Percentiles rank a stretch among this genome's conserved stretches.
Conservation (phyloP, 2,797 vertebrate genomes). For the Pteronotus mesoamericanus region DNA sequence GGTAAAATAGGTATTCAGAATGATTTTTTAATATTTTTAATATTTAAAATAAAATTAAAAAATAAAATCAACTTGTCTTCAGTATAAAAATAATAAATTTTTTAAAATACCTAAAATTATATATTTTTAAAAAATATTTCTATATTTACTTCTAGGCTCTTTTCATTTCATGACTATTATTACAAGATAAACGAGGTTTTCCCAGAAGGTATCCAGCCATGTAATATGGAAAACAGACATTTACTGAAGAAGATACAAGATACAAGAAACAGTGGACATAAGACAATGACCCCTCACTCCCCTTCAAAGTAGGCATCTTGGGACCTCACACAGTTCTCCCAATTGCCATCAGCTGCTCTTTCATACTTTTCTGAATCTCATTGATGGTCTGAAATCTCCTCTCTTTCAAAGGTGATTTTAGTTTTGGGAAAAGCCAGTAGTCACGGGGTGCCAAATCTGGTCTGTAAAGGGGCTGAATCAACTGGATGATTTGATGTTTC, state of each 20-base stretch:
- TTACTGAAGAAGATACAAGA: not conserved
- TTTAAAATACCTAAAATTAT: not conserved
- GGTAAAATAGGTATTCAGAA: not conserved
- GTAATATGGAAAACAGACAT: not conserved
- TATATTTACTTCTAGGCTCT: not conserved
- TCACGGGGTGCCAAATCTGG: not conserved
- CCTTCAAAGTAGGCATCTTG: not conserved
- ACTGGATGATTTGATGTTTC: not conserved
- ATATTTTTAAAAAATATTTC: too few species aligned
- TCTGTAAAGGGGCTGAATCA: not conserved
- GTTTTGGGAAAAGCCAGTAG: not conserved
- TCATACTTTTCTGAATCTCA: not conserved
- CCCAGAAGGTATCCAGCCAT: not conserved
- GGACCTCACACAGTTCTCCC: not conserved
- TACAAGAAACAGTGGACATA: not conserved
- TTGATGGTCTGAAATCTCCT: not conserved
- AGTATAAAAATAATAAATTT: not conserved
- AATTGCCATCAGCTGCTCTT: not conserved
- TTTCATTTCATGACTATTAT: not conserved
- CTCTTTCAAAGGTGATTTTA: not conserved
- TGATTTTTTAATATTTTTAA: not conserved
- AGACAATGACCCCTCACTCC: not conserved
- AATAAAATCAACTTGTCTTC: not conserved
- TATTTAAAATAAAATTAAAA: not conserved
- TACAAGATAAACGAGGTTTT: not conserved